Percentiles rank a stretch among this genome's conserved stretches.
Conservation (phyloP, 2,888 invertebrate genomes). For the Eumerus sabulonum region DNA sequence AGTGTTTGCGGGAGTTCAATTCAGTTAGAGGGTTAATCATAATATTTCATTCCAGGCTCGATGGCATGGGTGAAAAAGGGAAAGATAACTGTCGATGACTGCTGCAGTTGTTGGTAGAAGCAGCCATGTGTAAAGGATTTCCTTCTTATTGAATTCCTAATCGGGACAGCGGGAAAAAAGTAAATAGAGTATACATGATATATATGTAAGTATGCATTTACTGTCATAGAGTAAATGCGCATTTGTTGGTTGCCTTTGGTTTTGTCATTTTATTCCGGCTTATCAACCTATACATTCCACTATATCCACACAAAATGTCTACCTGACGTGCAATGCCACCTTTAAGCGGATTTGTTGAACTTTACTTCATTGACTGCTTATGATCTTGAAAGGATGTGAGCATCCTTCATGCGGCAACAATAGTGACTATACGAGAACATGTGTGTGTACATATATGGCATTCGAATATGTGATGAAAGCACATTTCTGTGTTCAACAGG, state of each 20-base stretch:
- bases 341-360: slow-evolving; percentile 19
- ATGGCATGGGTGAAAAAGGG: slow-evolving; percentile 16
- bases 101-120: slow-evolving; percentile 37
- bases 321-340: slow-evolving; percentile 35
- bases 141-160: slow-evolving; percentile 62
- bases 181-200: slow-evolving; percentile 50
- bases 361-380: slow-evolving; percentile 22
- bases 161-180: slow-evolving; percentile 51
- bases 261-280: too few relatives aligned
- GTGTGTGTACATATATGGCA: too few relatives aligned
- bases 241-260: background rate
- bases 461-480: background rate
- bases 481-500: slow-evolving; percentile 14
- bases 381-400: background rate
- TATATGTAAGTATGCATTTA: slow-evolving; percentile 26
- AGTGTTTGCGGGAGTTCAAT: slow-evolving; percentile 46
- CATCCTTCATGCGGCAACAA: too few relatives aligned
- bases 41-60: slow-evolving; percentile 53
- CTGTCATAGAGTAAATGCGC: slow-evolving; percentile 38
- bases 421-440: too few relatives aligned
- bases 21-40: slow-evolving; percentile 61
- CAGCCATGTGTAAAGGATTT: slow-evolving; percentile 61
- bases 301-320: slow-evolving; percentile 1
- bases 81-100: slow-evolving; percentile 9
- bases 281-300: slow-evolving; percentile 21